Evolutionary conservation across 2,888 invertebrate genomes (phyloP).

Genomic region (Parascotia fuliginaria): DNA sequence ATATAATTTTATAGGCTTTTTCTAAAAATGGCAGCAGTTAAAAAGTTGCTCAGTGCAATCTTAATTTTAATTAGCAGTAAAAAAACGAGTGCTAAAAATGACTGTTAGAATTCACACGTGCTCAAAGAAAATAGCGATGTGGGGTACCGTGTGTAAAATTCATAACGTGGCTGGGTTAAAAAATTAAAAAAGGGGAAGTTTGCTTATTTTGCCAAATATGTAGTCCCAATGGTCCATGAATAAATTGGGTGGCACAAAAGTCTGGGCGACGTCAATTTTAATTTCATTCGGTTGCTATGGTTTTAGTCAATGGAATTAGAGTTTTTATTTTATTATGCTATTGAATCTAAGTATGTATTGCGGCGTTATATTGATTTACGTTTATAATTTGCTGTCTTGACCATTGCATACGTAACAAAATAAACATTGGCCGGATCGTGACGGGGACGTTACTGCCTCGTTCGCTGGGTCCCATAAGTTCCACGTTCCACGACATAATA

Average conservation of each 20-base stretch:
- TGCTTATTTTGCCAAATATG: not conserved
- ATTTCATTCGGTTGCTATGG: not conserved
- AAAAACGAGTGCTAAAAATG: not conserved
- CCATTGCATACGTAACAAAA: no score
- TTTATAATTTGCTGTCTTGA: not conserved
- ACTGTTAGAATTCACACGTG: not conserved
- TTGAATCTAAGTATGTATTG: not conserved
- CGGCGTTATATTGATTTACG: not conserved
- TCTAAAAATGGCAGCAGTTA: no score
- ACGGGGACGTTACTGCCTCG: no score
- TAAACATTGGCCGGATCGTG: no score
- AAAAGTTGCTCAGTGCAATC: not conserved
- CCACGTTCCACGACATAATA: no score
- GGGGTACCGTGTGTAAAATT: slow-evolving; percentile 8
- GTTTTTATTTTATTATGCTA: not conserved
- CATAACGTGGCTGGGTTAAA: not conserved
- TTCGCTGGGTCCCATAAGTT: no score
- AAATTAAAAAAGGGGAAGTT: no score
- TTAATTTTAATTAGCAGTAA: not conserved
- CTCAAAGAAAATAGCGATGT: not conserved
- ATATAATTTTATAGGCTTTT: no score
- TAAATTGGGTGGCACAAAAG: slow-evolving; percentile 12
- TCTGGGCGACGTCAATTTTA: slow-evolving; percentile 4
- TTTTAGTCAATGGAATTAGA: not conserved
- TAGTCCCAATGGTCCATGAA: slow-evolving; percentile 14